Evolutionary conservation across 2,888 invertebrate genomes (phyloP).

Genomic region (Chymomyza caudatula): DNA sequence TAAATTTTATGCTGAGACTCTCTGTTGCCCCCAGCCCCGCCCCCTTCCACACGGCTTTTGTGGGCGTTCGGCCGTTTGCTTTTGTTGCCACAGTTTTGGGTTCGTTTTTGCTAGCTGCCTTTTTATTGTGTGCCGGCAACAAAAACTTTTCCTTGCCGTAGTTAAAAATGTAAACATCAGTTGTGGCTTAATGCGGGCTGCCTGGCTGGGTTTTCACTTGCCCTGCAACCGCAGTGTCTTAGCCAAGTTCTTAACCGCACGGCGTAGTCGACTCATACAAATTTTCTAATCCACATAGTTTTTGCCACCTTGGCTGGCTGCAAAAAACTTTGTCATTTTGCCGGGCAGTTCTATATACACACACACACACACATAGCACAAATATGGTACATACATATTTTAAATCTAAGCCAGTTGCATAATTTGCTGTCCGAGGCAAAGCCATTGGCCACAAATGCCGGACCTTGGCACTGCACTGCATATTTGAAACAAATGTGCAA

Average conservation of each 20-base stretch:
- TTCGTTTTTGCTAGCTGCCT: neutral
- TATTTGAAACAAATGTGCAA: constrained; percentile 72
- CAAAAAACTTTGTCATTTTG: constrained; percentile 39
- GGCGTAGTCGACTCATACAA: constrained; percentile 48
- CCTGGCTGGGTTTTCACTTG: constrained; percentile 16
- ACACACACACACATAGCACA: neutral
- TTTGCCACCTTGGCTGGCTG: constrained; percentile 60
- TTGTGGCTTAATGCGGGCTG: constrained; percentile 67
- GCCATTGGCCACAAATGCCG: neutral
- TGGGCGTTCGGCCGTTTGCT: constrained; percentile 15
- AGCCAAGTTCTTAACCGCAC: neutral
- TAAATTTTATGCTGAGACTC: constrained; percentile 76
- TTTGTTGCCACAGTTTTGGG: constrained; percentile 4
- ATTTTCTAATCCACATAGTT: constrained; percentile 71
- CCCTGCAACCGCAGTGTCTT: constrained; percentile 9
- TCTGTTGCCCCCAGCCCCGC: neutral
- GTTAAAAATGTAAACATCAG: constrained; percentile 72
- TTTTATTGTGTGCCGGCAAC: constrained; percentile 42
- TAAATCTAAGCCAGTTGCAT: constrained; percentile 63
- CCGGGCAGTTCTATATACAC: neutral
- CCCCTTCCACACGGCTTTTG: neutral
- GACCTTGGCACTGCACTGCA: constrained; percentile 29
- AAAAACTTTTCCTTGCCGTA: constrained; percentile 62
- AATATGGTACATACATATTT: neutral
- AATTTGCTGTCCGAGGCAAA: constrained; percentile 22